Percentiles rank a stretch among this genome's conserved stretches.
Conservation (phyloP, 1,140 invertebrate genomes). For the Drosophila nigromelanica region DNA sequence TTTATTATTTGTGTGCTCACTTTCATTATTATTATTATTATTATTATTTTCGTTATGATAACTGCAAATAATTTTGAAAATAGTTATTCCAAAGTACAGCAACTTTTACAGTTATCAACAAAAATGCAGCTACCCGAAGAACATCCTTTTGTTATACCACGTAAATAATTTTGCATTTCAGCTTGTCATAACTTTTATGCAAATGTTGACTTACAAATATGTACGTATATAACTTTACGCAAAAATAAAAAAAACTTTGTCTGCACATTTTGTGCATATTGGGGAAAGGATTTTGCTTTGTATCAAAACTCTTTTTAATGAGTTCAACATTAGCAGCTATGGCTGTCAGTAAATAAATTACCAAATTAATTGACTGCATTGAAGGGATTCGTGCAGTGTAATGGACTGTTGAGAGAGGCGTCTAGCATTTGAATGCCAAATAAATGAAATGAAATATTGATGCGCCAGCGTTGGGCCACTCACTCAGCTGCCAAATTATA, state of each 20-base stretch:
- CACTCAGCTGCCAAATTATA: slow-evolving; percentile 76
- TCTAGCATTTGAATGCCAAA: slow-evolving; percentile 17
- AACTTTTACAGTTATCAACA: slow-evolving; percentile 16
- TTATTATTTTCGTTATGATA: not conserved
- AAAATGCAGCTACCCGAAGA: slow-evolving; percentile 8
- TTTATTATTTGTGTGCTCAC: slow-evolving; percentile 19
- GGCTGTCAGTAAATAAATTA: slow-evolving; percentile 29
- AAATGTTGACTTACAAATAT: slow-evolving; percentile 38
- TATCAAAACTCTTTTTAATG: slow-evolving; percentile 42
- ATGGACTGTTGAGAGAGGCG: no score
- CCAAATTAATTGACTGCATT: slow-evolving; percentile 51
- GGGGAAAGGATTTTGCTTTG: slow-evolving; percentile 8
- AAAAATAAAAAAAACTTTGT: slow-evolving; percentile 35
- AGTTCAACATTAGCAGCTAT: slow-evolving; percentile 16
- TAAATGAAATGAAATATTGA: slow-evolving; percentile 53
- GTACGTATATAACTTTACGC: not conserved
- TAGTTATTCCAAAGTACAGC: not conserved
- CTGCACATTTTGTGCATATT: not conserved
- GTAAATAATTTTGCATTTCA: slow-evolving; percentile 51
- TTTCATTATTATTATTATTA: slow-evolving; percentile 18
- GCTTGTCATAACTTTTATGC: slow-evolving; percentile 56
- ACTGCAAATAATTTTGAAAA: slow-evolving; percentile 35
- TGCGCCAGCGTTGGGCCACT: slow-evolving; percentile 38
- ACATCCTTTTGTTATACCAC: slow-evolving; percentile 30
- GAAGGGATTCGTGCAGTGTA: slow-evolving; percentile 27